Percentiles rank a stretch among this genome's conserved stretches.
phyloP scores from a whole-genome alignment of 2,888 invertebrate species.

The Tuberolachnus salignus region DNA sequence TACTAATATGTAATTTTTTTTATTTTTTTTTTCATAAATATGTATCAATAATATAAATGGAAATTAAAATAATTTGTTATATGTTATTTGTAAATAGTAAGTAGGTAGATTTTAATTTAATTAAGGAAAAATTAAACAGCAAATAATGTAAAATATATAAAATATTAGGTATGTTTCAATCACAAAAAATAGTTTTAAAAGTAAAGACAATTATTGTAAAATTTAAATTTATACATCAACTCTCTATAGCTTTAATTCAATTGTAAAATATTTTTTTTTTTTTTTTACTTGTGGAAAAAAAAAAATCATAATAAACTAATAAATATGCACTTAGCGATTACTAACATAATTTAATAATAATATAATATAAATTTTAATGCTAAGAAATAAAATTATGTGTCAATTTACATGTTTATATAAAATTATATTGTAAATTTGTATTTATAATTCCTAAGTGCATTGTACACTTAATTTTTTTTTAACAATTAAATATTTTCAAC shows the following conservation, averaged over 20 bases:
- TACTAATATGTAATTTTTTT: slow-evolving; percentile 4
- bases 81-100: neutral
- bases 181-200: neutral
- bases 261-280: too few relatives aligned
- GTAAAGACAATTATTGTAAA: neutral
- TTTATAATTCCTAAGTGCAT: slow-evolving; percentile 42
- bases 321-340: slow-evolving; percentile 21
- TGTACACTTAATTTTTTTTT: slow-evolving; percentile 29
- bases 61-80: neutral
- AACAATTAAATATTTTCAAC: slow-evolving; percentile 47
- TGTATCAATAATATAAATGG: neutral
- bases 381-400: slow-evolving; percentile 43
- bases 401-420: slow-evolving; percentile 54
- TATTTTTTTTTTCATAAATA: neutral
- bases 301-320: neutral
- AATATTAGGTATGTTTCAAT: neutral
- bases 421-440: slow-evolving; percentile 21
- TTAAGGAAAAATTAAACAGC: neutral
- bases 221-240: slow-evolving; percentile 5
- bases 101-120: neutral
- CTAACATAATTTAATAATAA: slow-evolving; percentile 24
- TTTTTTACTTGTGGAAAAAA: too few relatives aligned
- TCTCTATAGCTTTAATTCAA: slow-evolving; percentile 6
- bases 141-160: neutral
- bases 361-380: slow-evolving; percentile 4